Evolutionary conservation across 2,797 vertebrate species (phyloP).

Genomic region (Spinibarbus caldwelli): DNA sequence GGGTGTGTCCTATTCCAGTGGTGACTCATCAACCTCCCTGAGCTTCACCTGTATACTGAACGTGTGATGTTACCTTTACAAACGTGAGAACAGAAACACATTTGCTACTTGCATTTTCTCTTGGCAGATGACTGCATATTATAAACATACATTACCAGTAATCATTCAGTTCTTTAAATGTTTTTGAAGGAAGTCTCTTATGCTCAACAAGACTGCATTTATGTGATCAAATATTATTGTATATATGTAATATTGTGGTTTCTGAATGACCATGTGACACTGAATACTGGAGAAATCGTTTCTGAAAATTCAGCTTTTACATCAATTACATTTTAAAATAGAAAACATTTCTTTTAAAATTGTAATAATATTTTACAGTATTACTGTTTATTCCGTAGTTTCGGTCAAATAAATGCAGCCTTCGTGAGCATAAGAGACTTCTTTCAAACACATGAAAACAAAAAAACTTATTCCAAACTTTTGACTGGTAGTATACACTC

Average conservation of each 20-base stretch:
- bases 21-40: conserved; percentile 70
- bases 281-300: neutral
- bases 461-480: neutral
- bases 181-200: neutral
- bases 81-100: neutral
- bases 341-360: neutral
- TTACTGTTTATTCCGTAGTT: neutral
- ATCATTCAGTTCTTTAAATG: neutral
- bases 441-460: neutral
- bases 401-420: neutral
- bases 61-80: neutral
- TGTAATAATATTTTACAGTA: neutral
- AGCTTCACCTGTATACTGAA: conserved; percentile 2
- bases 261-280: neutral
- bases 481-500: neutral
- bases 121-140: neutral
- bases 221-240: neutral
- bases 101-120: neutral
- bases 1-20: conserved; percentile 71
- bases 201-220: neutral
- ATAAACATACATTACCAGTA: neutral
- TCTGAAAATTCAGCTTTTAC: neutral
- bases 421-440: neutral
- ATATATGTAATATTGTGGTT: neutral
- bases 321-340: neutral